Percentiles rank a stretch among this genome's conserved stretches.
These are phyloP conservation scores for Saguinus midas DNA, from an alignment of 2,113 vertebrate species.

Conservation along the genomic window DNA sequence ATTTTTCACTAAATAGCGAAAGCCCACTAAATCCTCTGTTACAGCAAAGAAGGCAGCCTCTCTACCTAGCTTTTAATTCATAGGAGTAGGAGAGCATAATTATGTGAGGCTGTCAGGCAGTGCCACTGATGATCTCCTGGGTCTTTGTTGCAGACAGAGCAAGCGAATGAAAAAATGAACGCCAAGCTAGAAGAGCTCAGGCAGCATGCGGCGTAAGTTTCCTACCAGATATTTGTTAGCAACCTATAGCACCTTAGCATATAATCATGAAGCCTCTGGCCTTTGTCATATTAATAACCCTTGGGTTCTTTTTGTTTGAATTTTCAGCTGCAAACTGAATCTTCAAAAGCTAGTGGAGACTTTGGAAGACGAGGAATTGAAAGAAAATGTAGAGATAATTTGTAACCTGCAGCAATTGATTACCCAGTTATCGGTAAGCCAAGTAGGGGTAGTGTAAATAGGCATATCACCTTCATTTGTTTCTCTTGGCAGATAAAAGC, in stretches of 20 bases:
- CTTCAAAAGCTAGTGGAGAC: slow-evolving; percentile 90
- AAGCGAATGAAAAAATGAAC: slow-evolving; percentile 91
- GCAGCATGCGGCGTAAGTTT: slow-evolving; percentile 91
- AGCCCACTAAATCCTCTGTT: slow-evolving; percentile 38
- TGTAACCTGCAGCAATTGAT: slow-evolving; percentile 89
- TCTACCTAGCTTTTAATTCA: slow-evolving; percentile 48
- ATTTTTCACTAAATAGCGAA: slow-evolving; percentile 58
- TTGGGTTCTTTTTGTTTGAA: not conserved
- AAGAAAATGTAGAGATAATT: slow-evolving; percentile 91
- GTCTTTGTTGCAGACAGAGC: slow-evolving; percentile 88
- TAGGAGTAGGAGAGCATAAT: not conserved
- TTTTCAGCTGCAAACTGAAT: slow-evolving; percentile 89
- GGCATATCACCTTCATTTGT: not conserved
- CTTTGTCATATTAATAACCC: slow-evolving; percentile 38
- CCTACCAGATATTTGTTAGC: not conserved
- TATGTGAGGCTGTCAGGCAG: not conserved
- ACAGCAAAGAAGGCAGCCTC: not conserved
- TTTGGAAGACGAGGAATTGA: slow-evolving; percentile 92
- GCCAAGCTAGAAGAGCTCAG: slow-evolving; percentile 90
- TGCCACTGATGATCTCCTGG: slow-evolving; percentile 52
- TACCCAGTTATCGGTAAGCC: slow-evolving; percentile 88
- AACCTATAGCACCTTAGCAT: not conserved
- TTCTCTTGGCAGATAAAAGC: not conserved
- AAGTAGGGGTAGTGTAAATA: not conserved
- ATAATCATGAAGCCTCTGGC: not conserved